These are phyloP conservation scores for Papilio helenus DNA, from an alignment of 1,140 invertebrate species.

Conservation along the genomic window DNA sequence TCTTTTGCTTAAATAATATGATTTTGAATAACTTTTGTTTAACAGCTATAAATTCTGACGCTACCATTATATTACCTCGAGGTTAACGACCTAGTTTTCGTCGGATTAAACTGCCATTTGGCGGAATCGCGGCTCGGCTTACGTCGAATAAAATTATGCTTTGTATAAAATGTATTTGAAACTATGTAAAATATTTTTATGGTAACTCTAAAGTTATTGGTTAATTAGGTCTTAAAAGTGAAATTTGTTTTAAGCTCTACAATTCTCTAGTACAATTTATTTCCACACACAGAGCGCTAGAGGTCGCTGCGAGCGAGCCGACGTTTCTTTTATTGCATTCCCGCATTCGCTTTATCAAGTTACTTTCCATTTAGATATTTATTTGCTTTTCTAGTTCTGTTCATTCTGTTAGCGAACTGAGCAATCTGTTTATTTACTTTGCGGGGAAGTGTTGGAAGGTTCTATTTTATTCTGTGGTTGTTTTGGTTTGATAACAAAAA, in stretches of 20 bases:
- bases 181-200: too few species aligned
- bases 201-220: too few species aligned
- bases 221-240: neutral
- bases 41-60: slow-evolving; percentile 1
- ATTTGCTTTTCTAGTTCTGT: slow-evolving; percentile 22
- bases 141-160: slow-evolving; percentile 48
- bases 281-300: neutral
- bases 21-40: neutral
- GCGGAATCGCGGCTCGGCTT: slow-evolving; percentile 45
- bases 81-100: slow-evolving; percentile 44
- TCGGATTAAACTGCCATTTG: slow-evolving; percentile 51
- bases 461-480: neutral
- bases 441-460: neutral
- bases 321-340: slow-evolving; percentile 25
- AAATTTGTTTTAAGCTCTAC: neutral
- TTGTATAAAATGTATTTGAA: neutral
- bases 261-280: neutral
- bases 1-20: slow-evolving; percentile 1
- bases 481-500: neutral
- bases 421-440: slow-evolving; percentile 22
- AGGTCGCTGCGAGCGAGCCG: neutral
- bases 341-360: slow-evolving; percentile 10
- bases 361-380: slow-evolving; percentile 22
- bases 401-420: slow-evolving; percentile 18
- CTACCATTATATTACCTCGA: slow-evolving; percentile 44